Evolutionary conservation across 35 echinoderm and acorn worm species (phyloP).

Genomic region (Stichopus chloronotus): DNA sequence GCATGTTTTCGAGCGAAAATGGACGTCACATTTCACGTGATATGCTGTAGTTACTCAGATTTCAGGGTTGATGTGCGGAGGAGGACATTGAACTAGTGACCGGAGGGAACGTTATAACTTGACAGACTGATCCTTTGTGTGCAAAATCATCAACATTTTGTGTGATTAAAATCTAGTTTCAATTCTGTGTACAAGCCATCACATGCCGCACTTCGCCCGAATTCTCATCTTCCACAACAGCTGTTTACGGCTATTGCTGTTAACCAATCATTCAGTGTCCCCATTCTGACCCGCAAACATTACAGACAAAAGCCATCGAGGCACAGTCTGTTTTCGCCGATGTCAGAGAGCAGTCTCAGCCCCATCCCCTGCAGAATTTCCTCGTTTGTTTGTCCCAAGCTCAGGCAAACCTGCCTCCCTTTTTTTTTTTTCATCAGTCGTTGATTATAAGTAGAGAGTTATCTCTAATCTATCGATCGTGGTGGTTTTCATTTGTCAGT

Average conservation of each 20-base stretch:
- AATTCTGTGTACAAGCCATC: neutral
- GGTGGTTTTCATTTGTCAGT: conserved; percentile 9
- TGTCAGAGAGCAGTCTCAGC: neutral
- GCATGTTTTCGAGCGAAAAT: no score
- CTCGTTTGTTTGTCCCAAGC: neutral
- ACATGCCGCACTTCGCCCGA: neutral
- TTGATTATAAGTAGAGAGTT: neutral
- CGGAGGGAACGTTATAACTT: no score
- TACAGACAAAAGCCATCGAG: neutral
- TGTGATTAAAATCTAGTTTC: neutral
- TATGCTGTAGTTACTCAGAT: no score
- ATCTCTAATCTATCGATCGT: conserved; percentile 26
- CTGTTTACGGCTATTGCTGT: neutral
- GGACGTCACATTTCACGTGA: no score
- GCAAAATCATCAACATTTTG: no score
- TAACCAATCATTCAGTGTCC: neutral
- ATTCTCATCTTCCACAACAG: neutral
- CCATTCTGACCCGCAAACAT: neutral
- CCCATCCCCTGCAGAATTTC: neutral
- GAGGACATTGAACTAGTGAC: no score
- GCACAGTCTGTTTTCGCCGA: neutral
- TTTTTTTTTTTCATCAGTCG: neutral
- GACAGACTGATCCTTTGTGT: no score
- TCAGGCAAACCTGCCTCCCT: neutral
- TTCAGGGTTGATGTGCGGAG: no score